phyloP scores from a whole-genome alignment of 2,113 vertebrate genomes.

The Syrrhaptes paradoxus region DNA sequence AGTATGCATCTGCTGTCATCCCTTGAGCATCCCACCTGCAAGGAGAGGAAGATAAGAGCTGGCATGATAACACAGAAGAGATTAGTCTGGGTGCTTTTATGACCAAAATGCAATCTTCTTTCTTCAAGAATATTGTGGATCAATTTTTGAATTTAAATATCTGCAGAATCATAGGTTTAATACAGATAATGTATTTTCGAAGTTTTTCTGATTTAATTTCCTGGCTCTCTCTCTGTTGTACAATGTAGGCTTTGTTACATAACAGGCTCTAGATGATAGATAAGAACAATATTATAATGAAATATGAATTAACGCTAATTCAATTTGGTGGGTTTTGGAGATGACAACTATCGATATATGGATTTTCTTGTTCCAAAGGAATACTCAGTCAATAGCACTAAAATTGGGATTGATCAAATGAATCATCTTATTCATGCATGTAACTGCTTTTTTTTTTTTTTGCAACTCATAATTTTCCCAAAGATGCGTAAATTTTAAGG shows the following conservation, averaged over 20 bases:
- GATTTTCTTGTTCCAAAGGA: slow-evolving; percentile 28
- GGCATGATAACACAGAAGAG: background rate
- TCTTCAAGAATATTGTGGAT: background rate
- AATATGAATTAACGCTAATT: slow-evolving; percentile 53
- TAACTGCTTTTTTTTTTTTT: background rate
- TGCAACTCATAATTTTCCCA: background rate
- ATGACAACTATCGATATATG: slow-evolving; percentile 11
- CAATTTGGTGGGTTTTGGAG: slow-evolving; percentile 32
- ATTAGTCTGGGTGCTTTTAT: background rate
- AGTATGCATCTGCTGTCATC: background rate
- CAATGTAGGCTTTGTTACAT: background rate
- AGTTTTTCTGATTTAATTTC: slow-evolving; percentile 34
- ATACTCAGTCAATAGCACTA: slow-evolving; percentile 22
- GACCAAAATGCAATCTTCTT: background rate
- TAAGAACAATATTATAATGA: slow-evolving; percentile 48
- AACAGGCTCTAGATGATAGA: background rate
- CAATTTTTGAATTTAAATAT: slow-evolving; percentile 52
- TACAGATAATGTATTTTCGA: slow-evolving; percentile 35
- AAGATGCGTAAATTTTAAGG: background rate
- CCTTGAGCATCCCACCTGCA: background rate
- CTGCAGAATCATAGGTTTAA: slow-evolving; percentile 38
- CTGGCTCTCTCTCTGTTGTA: background rate
- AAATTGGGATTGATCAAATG: background rate
- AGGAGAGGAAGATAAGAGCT: background rate
- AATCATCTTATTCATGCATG: background rate